phyloP scores from a whole-genome alignment of 2,888 invertebrate species.

The Tenthredo scrophulariae region DNA sequence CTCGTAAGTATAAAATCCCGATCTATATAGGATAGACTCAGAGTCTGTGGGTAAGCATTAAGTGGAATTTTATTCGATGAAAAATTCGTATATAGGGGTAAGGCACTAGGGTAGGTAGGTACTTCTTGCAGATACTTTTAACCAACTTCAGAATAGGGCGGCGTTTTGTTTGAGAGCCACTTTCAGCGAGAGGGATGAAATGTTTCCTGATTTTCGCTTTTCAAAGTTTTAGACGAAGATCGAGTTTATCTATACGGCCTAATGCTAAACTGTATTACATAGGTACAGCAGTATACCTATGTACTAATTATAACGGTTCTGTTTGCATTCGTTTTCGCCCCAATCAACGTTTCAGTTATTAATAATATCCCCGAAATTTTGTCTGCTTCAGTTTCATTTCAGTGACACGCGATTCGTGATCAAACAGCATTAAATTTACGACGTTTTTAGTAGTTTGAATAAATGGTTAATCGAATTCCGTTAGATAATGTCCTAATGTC shows the following conservation, averaged over 20 bases:
- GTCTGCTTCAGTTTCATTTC: neutral
- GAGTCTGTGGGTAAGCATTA: neutral
- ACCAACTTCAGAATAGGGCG: slow-evolving; percentile 5
- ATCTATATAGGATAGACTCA: neutral
- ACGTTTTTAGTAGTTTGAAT: too few relatives aligned
- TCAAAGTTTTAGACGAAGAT: neutral
- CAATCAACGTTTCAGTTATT: neutral
- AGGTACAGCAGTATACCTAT: neutral
- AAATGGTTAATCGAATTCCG: too few relatives aligned
- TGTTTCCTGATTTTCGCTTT: neutral
- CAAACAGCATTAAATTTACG: neutral
- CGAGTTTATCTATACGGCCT: neutral
- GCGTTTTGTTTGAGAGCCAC: slow-evolving; percentile 3
- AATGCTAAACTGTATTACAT: neutral
- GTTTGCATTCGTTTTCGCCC: neutral
- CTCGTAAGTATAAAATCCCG: neutral
- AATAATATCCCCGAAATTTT: neutral
- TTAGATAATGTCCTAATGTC: too few relatives aligned
- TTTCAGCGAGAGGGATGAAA: slow-evolving; percentile 5
- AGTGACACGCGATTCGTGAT: slow-evolving; percentile 18
- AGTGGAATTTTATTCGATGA: slow-evolving; percentile 10
- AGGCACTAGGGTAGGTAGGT: neutral
- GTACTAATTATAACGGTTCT: neutral
- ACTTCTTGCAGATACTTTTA: slow-evolving; percentile 2
- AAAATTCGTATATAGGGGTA: neutral